Evolutionary conservation across 2,113 vertebrate genomes (phyloP), one percentile per base, ranked within the genome.

Genomic region (Rynchops niger): DNA sequence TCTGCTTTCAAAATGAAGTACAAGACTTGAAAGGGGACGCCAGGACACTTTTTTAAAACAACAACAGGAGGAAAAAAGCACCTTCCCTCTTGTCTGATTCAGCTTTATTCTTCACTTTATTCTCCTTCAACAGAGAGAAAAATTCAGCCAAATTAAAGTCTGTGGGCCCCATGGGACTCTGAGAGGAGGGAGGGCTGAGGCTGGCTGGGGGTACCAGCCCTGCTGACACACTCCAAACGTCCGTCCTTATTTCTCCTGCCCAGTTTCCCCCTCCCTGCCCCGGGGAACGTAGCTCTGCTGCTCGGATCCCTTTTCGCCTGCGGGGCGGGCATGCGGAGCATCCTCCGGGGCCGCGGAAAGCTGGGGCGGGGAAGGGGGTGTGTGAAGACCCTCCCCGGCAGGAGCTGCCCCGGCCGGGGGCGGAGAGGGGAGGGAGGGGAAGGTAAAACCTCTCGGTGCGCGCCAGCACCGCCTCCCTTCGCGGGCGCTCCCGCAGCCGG

Each of bases 101-200:
- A 22, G 11, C n/a, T 79, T 78, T 15, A 18, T 61, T 36, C 52
- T 59, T 25, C 58, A 11, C 53, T 80, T 62, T 8, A 34, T 30
- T 36, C 62, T 29, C 47, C 77, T 56, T 23, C 74, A 15, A 9
- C 43, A 13, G 16, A 7, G 12, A 34, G 30, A n/a, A 50, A 52
- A 50, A 6, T 14, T 1, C 74, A 38, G 25, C 18, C 61, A 2
- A 12, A 47, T 12, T 2, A 11, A 27, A 52, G 21, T 0, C 34
- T 1, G 76, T 32, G 42, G 36, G 23, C 23, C 1, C 62, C 14
- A 1, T 1, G 36, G 42, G 76, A 4, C 32, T 7, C 22, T 18
- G 2, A 2, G 45, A n/a, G 76, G 32, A 2, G 36, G 82, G 50
- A 10, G n/a, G 30, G 58, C 73, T 14, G 86, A 6, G 52, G 74